Conservation (phyloP, 2,797 vertebrate genomes). For the Manis pentadactyla region DNA sequence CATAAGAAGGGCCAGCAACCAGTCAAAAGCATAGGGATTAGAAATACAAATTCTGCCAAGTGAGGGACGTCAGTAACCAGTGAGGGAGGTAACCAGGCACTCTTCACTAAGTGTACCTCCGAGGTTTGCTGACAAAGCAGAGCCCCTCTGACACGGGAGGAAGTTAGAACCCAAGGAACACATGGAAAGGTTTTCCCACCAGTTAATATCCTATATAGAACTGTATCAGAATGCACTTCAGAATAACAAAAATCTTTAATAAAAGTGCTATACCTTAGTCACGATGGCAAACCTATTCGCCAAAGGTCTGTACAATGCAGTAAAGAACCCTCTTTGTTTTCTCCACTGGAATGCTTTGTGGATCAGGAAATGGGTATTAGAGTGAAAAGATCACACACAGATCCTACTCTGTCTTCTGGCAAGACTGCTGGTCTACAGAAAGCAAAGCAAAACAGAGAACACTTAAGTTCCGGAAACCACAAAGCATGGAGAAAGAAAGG, state of each 20-base stretch:
- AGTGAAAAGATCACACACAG: slow-evolving; percentile 51
- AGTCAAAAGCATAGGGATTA: not conserved
- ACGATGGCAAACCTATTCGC: not conserved
- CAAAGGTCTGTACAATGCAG: not conserved
- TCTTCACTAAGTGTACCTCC: not conserved
- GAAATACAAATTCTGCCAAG: not conserved
- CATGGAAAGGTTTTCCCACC: not conserved
- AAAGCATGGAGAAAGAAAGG: not conserved
- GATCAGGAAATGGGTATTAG: slow-evolving; percentile 52
- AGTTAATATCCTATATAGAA: not conserved
- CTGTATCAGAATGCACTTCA: not conserved
- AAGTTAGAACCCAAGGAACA: not conserved
- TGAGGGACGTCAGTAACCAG: not conserved
- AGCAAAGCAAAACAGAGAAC: slow-evolving; percentile 56
- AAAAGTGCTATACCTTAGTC: not conserved
- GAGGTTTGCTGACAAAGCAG: not conserved
- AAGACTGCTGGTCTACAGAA: not conserved
- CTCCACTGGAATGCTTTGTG: not conserved
- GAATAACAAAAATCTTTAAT: not conserved
- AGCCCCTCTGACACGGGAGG: not conserved
- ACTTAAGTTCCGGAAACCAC: not conserved
- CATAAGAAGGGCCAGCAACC: not conserved
- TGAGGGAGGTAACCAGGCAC: not conserved
- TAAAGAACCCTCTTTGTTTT: slow-evolving; percentile 49
- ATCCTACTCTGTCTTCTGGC: slow-evolving; percentile 38